Evolutionary conservation across 2,113 vertebrate genomes (phyloP).

Genomic region (Emydocephalus ijimae): DNA sequence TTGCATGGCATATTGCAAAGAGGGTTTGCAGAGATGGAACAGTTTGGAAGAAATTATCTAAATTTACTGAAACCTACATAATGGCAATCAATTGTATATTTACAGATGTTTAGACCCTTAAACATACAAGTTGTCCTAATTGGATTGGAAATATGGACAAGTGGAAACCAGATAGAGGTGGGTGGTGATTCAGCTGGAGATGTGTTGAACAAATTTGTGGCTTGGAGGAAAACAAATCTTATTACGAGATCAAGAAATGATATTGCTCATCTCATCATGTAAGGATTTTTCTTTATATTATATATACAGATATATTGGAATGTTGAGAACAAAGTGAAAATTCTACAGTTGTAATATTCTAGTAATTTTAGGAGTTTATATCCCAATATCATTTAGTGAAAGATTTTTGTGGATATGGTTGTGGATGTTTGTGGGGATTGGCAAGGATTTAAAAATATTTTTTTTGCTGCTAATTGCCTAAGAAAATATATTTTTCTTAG

Average conservation of each 20-base stretch:
- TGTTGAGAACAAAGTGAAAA: neutral
- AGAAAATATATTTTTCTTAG: neutral
- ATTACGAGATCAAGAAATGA: slow-evolving; percentile 69
- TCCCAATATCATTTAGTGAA: neutral
- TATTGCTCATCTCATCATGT: slow-evolving; percentile 80
- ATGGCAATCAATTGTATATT: neutral
- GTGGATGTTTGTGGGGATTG: neutral
- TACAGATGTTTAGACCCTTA: slow-evolving; percentile 77
- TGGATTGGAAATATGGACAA: slow-evolving; percentile 77
- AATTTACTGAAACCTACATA: neutral
- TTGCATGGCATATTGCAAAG: neutral
- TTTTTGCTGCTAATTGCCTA: neutral
- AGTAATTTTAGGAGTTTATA: neutral
- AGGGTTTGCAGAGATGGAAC: neutral
- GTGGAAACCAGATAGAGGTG: slow-evolving; percentile 71
- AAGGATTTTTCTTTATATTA: slow-evolving; percentile 38
- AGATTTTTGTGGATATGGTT: neutral
- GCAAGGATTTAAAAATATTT: neutral
- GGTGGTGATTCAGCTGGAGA: slow-evolving; percentile 58
- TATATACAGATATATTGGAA: neutral
- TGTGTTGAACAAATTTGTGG: slow-evolving; percentile 73
- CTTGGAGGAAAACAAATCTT: slow-evolving; percentile 70
- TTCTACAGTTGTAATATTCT: neutral
- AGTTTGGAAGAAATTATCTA: neutral
- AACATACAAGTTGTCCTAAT: slow-evolving; percentile 82